Evolutionary conservation across 2,113 vertebrate species (phyloP), one percentile per base, ranked within the genome.

Genomic region (Orcinus orca): DNA sequence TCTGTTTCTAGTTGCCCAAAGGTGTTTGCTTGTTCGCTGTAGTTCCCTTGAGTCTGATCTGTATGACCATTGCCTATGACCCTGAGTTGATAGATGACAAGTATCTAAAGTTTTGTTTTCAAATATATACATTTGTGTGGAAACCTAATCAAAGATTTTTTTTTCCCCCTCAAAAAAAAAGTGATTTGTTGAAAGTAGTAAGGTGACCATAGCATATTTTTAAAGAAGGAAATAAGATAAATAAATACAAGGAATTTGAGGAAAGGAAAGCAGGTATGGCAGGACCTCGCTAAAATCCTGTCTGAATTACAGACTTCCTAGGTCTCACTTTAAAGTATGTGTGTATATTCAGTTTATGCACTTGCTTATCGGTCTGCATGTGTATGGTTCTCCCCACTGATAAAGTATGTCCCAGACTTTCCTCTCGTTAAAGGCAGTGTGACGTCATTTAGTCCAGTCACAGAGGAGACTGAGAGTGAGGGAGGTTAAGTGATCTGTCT

Each of bases 141-240:
- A 85, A 90, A 84, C 25, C 18, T 95, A 81, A 62, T 44, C 25
- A 47, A 33, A 63, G 44, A 70, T 18, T 71, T 92, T 25, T 10
- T 71, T 65, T 41, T 23, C 41, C 11, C 26, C 38, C 0, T 62
- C 36, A 50, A 76, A 50, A 84, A 96, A 71, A 58, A 79, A 87
- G 4, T 77, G 93, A 60, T 76, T 47, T 47, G 18, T 38, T 86
- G 38, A 93, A 84, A 87, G 36, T 84, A 68, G 36, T 68, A 63
- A 85, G 70, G 33, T 88, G 25, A 62, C 12, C 1, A 5, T 58
- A 62, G 33, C 92, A 13, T 85, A 62, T 85, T 97, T 96, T 71
- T 85, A 83, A 95, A 95, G 55, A 44, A 96, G 53, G 58, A 68
- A 79, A 5, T 83, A 38, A 55, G 77, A 55, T 77, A 65, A 84